phyloP scores from a whole-genome alignment of 2,113 vertebrate genomes.

The Xiphorhynchus elegans region DNA sequence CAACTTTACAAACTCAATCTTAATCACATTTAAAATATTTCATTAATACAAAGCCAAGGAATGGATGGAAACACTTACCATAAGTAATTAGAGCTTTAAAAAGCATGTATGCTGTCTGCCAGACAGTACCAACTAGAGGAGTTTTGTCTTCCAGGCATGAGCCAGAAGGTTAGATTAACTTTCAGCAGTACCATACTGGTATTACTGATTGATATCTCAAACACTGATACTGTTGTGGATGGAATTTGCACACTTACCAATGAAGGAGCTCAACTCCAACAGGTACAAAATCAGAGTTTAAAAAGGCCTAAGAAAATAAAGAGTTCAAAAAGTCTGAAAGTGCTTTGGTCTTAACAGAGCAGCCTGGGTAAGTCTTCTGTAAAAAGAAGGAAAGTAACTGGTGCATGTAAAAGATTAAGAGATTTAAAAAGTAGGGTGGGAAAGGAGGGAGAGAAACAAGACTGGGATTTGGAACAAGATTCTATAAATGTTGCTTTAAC shows the following conservation, averaged over 20 bases:
- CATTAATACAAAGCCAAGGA: background rate
- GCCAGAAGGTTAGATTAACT: background rate
- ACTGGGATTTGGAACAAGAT: constrained; percentile 27
- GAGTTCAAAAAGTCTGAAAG: background rate
- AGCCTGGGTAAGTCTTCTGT: background rate
- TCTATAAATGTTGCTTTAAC: constrained; percentile 37
- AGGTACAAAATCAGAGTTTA: background rate
- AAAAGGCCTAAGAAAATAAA: background rate
- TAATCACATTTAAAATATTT: background rate
- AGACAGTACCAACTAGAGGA: background rate
- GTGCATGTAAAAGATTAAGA: background rate
- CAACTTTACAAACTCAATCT: background rate
- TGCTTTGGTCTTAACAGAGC: background rate
- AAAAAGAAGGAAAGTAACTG: background rate
- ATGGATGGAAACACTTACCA: background rate
- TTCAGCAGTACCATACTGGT: background rate
- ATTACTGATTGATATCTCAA: background rate
- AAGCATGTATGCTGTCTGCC: background rate
- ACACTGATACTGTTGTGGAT: rapidly evolving
- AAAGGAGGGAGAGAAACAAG: background rate
- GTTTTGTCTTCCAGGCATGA: background rate
- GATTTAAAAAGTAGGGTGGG: background rate
- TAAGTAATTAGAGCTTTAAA: background rate
- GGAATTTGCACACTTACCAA: background rate
- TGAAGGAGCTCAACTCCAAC: background rate